Evolutionary conservation across 1,140 invertebrate genomes (phyloP), one percentile per base, ranked within the genome.

Genomic region (Drosophila sucinea): DNA sequence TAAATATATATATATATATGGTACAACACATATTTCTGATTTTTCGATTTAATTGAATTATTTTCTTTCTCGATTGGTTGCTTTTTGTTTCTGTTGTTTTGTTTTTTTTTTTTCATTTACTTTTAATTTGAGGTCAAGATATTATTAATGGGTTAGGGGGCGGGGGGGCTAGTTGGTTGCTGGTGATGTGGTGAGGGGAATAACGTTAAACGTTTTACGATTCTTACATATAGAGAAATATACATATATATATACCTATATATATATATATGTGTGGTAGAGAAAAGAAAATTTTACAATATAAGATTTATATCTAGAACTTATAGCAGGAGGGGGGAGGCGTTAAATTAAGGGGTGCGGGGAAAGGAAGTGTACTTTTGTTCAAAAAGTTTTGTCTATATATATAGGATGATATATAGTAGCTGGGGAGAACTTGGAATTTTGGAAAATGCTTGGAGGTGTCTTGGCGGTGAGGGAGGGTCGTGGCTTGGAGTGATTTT

Each of bases 141-240:
- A 47, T 47, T 47, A n/a, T 23, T 23, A 47, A 23, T 17, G 44
- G 7, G 23, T 25, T 51, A 25, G 23, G 23, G 41, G 2, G 1
- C 1, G 25, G 44, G n/a, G 23, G 7, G 23, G 6, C 1, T 3
- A 7, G 33, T 35, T 5, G 5, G 5, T 33, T 33, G 32, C 32
- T 4, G 32, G 32, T 3, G 3, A 6, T 1, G 33, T 7, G 7
- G 44, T 17, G 41, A 2, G n/a, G 17, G 1, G 4, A 25, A 17
- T 27, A 51, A 51, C 44, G 44, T 51, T 51, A 51, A 51, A 51
- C 44, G 44, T 51, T 51, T 51, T 51, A 27, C 23, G 44, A 51
- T 51, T 51, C 44, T 51, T 51, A 41, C 60, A 71, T 64, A 38
- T 63, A 58, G 44, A 60, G 47, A 76, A 77, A 73, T 38, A 25